These are phyloP conservation scores for Dendrolimus punctatus DNA, from an alignment of 1,140 invertebrate species.

Conservation along the genomic window DNA sequence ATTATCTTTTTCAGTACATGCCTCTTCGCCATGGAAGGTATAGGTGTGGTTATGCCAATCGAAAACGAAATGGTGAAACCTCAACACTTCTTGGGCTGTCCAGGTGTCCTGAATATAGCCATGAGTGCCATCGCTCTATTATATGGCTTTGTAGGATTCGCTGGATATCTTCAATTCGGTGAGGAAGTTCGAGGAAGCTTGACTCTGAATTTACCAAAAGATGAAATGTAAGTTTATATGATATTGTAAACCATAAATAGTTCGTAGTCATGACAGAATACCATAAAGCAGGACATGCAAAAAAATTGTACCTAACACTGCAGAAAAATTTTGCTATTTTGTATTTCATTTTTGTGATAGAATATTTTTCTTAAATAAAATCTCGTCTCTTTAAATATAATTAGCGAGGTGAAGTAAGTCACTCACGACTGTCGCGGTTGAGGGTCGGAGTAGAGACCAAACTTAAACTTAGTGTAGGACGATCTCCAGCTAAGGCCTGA, in stretches of 20 bases:
- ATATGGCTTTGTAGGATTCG: conserved; percentile 87
- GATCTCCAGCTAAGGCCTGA: too few species aligned
- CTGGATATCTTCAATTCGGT: conserved; percentile 87
- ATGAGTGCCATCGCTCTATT: conserved; percentile 84
- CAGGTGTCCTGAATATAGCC: conserved; percentile 86
- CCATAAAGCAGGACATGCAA: background rate
- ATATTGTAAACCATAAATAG: background rate
- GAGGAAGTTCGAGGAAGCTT: conserved; percentile 78
- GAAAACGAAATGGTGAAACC: conserved; percentile 91
- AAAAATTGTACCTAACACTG: background rate
- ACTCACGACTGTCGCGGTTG: too few species aligned
- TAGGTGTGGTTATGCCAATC: conserved; percentile 88
- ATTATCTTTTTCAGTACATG: conserved; percentile 72
- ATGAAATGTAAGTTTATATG: conserved; percentile 74
- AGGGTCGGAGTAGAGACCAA: too few species aligned
- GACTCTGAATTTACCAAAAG: conserved; percentile 79
- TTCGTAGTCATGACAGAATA: background rate
- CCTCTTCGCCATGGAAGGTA: conserved; percentile 87
- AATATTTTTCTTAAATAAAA: too few species aligned
- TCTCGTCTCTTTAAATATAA: too few species aligned
- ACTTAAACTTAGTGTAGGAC: too few species aligned
- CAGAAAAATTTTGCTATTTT: too few species aligned
- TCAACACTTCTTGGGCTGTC: conserved; percentile 84
- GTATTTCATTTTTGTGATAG: too few species aligned
- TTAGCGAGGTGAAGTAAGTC: too few species aligned